These are phyloP conservation scores for Limnephilus auricula DNA, from an alignment of 2,888 invertebrate genomes.

Conservation along the genomic window DNA sequence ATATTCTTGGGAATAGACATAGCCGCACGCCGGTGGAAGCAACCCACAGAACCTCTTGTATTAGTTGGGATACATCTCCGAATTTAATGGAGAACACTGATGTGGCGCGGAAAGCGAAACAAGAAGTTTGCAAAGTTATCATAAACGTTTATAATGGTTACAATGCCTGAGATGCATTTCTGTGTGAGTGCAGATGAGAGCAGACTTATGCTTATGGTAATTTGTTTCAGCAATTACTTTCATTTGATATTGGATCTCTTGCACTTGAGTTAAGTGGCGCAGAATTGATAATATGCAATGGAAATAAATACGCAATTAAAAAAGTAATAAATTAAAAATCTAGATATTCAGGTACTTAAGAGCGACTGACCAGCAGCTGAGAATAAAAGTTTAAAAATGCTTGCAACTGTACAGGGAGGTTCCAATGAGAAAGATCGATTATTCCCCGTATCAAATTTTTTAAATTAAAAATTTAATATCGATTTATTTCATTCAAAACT, in stretches of 20 bases:
- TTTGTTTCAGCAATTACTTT: background rate
- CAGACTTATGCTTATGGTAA: background rate
- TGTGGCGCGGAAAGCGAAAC: background rate
- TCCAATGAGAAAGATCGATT: too few species aligned
- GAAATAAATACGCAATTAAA: background rate
- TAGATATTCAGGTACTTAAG: too few species aligned
- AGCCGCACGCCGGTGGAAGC: background rate
- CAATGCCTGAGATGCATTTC: background rate
- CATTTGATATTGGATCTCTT: background rate
- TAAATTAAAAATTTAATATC: too few species aligned
- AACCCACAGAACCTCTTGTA: background rate
- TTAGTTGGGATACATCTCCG: background rate
- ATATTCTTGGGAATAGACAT: background rate
- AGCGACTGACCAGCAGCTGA: too few species aligned
- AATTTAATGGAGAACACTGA: constrained; percentile 18
- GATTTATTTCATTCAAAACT: too few species aligned
- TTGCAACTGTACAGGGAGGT: too few species aligned
- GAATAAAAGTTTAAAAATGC: too few species aligned
- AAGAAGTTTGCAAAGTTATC: background rate
- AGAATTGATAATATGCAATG: background rate
- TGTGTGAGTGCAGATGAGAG: background rate
- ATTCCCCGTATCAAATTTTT: too few species aligned
- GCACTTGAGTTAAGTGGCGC: background rate
- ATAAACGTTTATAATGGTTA: background rate
- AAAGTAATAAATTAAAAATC: too few species aligned